Evolutionary conservation across 2,888 invertebrate genomes (phyloP).

Genomic region (Andrena dorsata): DNA sequence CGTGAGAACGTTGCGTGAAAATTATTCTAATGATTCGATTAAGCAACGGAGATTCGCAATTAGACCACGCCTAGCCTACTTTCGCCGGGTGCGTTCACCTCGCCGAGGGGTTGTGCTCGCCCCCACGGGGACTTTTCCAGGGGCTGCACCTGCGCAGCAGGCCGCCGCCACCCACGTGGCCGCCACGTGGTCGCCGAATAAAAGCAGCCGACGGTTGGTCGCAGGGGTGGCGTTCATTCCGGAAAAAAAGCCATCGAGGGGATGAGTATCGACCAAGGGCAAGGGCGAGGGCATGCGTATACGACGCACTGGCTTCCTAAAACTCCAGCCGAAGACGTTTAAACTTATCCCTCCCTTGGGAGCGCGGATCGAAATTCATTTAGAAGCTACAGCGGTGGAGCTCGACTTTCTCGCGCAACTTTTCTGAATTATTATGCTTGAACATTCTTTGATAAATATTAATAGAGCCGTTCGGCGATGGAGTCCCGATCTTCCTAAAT

Average conservation of each 20-base stretch:
- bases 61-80: conserved; percentile 79
- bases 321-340: conserved; percentile 28
- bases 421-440: background rate
- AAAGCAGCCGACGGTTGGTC: conserved; percentile 44
- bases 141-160: conserved; percentile 74
- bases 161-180: conserved; percentile 74
- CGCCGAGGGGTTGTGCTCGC: conserved; percentile 52
- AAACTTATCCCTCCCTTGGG: background rate
- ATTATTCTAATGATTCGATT: conserved; percentile 39
- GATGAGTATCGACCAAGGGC: conserved; percentile 83
- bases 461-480: no score
- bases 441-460: no score
- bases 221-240: conserved; percentile 58
- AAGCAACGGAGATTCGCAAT: conserved; percentile 68
- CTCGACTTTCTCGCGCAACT: background rate
- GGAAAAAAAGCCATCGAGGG: conserved; percentile 70
- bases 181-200: conserved; percentile 76
- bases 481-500: no score
- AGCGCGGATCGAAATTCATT: background rate
- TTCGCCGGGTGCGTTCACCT: conserved; percentile 75
- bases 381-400: background rate
- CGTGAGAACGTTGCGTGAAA: background rate
- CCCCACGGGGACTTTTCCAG: conserved; percentile 65
- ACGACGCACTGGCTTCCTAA: conserved; percentile 51
- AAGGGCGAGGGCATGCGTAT: conserved; percentile 79